A percentile compares a stretch with the other conserved stretches of the same genome.
These are phyloP conservation scores for Jacana jacana DNA, from an alignment of 2,113 vertebrate species.

Conservation along the genomic window DNA sequence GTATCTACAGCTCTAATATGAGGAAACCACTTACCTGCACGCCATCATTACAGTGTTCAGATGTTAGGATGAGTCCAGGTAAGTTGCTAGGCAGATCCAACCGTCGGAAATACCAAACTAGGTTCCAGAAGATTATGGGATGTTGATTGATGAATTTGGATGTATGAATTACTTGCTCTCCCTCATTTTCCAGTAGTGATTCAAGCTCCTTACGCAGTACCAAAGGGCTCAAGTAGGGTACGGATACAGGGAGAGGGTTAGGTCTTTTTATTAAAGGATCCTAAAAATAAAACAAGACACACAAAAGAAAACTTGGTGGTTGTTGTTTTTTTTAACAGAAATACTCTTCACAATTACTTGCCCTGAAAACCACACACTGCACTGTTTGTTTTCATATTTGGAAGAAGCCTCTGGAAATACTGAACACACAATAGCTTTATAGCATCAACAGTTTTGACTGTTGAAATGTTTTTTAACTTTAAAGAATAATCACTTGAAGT, in stretches of 20 bases:
- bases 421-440: background rate
- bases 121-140: conserved; percentile 98
- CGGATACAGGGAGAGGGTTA: conserved; percentile 90
- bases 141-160: conserved; percentile 97
- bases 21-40: conserved; percentile 78
- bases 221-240: conserved; percentile 94
- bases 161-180: conserved; percentile 95
- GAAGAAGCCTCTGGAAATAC: background rate
- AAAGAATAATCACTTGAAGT: background rate
- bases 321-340: background rate
- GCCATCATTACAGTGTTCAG: conserved; percentile 95
- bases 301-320: background rate
- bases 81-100: conserved; percentile 92
- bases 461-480: background rate
- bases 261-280: conserved; percentile 83
- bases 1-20: fast-evolving
- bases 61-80: conserved; percentile 93
- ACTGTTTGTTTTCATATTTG: background rate
- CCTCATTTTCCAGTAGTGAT: conserved; percentile 94
- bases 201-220: conserved; percentile 97
- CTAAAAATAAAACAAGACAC: conserved; percentile 59
- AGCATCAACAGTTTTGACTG: background rate
- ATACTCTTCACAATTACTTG: background rate
- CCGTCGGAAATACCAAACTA: conserved; percentile 95
- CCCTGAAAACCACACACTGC: background rate